Evolutionary conservation across 2,113 vertebrate species (phyloP).

Genomic region (Chloebia gouldiae): DNA sequence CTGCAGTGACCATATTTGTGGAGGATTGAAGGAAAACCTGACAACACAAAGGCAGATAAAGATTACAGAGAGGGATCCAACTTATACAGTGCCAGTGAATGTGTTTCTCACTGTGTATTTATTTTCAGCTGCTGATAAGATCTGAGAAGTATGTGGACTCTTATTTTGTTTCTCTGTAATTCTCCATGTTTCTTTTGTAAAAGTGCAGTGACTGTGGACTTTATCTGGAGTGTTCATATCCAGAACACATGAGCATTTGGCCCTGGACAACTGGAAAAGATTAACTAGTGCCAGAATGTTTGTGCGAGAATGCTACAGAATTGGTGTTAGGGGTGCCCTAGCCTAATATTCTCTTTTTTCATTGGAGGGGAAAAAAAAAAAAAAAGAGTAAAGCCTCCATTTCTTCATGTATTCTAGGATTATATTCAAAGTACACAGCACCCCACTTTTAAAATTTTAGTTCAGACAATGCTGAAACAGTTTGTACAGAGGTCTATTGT

Average conservation of each 20-base stretch:
- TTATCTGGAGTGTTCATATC: not conserved
- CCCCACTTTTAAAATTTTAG: not conserved
- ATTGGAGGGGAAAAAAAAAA: not conserved
- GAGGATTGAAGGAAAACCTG: not conserved
- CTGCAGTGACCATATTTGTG: not conserved
- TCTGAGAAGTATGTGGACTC: not conserved
- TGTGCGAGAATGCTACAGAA: not conserved
- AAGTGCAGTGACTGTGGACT: not conserved
- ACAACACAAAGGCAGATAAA: not conserved
- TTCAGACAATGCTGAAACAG: not conserved
- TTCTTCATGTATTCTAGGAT: not conserved
- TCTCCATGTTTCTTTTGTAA: not conserved
- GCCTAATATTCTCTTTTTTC: not conserved
- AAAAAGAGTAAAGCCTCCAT: not conserved
- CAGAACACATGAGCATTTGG: not conserved
- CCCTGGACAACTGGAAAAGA: not conserved
- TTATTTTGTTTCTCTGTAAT: not conserved
- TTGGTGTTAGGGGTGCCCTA: not conserved
- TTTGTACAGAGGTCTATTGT: not conserved
- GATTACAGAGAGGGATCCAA: not conserved
- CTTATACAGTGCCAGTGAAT: not conserved
- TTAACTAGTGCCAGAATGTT: not conserved
- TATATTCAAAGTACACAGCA: not conserved
- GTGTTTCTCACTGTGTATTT: not conserved
- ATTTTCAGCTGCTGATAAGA: slow-evolving; percentile 11